Evolutionary conservation across 2,797 vertebrate species (phyloP).

Genomic region (Garrulus glandarius): DNA sequence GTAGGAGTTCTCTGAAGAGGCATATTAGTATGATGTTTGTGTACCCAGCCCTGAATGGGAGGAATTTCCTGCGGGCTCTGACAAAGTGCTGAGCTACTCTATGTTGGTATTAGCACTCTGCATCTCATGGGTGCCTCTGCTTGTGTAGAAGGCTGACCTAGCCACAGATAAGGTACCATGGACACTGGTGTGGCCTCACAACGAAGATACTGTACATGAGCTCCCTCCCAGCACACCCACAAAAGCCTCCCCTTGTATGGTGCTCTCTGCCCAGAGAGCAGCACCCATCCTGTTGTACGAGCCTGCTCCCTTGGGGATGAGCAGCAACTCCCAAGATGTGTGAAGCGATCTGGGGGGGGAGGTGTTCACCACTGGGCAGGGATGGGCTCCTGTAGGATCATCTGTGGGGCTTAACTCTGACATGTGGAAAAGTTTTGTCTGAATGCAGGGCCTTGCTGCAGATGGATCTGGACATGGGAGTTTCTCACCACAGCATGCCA

Average conservation of each 20-base stretch:
- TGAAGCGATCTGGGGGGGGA: accelerated
- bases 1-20: neutral
- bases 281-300: neutral
- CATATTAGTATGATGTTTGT: neutral
- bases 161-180: accelerated
- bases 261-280: neutral
- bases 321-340: neutral
- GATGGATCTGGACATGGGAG: neutral
- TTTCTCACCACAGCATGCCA: neutral
- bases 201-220: neutral
- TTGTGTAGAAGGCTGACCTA: neutral
- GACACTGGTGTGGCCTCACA: neutral
- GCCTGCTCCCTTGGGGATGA: neutral
- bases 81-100: neutral
- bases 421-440: neutral
- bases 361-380: neutral
- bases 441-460: neutral
- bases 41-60: neutral
- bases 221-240: too few species aligned
- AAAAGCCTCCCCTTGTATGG: neutral
- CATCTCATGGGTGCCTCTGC: neutral
- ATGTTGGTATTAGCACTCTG: neutral
- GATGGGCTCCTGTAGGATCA: neutral
- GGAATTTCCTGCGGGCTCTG: neutral
- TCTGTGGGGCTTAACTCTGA: neutral